Percentiles rank a stretch among this genome's conserved stretches.
Conservation (phyloP, 2,113 vertebrate species). For the Oreochromis tanganicae region DNA sequence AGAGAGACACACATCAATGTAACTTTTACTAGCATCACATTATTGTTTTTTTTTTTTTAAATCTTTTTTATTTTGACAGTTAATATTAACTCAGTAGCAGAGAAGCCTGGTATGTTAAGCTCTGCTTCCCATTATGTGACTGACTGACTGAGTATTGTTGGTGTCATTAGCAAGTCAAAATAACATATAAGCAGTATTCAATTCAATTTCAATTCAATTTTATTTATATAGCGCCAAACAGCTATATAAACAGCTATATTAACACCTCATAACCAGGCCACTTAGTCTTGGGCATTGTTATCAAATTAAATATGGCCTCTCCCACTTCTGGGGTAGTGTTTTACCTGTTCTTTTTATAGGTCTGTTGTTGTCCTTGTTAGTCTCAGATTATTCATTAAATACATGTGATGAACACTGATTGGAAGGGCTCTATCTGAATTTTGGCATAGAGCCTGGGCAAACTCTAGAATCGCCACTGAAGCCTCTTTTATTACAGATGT, state of each 20-base stretch:
- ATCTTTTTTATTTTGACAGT: neutral
- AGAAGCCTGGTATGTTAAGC: neutral
- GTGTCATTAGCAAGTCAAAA: neutral
- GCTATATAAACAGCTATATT: no score
- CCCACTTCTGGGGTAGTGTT: neutral
- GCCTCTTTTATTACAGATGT: neutral
- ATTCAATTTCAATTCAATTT: no score
- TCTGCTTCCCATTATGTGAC: neutral
- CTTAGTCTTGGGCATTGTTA: neutral
- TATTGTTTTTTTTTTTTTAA: rapidly evolving
- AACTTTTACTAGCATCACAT: neutral
- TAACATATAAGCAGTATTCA: neutral
- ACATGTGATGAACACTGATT: neutral
- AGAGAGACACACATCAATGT: neutral
- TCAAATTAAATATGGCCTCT: neutral
- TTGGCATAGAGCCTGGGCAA: neutral
- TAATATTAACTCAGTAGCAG: neutral
- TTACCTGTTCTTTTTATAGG: neutral
- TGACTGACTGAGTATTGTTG: neutral
- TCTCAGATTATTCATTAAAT: neutral
- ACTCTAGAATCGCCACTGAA: neutral
- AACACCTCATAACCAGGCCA: neutral
- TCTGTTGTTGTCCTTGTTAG: neutral
- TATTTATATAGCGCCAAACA: no score
- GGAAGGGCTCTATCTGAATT: neutral